These are phyloP conservation scores for Sarcoramphus papa DNA, from an alignment of 2,797 vertebrate genomes.

Conservation along the genomic window DNA sequence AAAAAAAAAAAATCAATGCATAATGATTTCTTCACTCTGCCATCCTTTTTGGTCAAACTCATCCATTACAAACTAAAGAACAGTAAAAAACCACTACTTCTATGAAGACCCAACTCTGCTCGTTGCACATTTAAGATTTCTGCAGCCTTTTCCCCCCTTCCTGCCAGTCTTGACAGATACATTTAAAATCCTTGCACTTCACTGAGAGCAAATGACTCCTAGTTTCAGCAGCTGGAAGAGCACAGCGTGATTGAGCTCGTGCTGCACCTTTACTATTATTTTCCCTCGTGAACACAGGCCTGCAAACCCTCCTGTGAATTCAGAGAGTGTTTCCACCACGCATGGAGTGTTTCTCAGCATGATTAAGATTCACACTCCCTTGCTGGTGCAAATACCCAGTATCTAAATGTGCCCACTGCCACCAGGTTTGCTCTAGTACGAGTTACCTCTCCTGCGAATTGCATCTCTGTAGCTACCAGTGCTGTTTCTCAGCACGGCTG, in stretches of 20 bases:
- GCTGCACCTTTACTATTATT: not conserved
- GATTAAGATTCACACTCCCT: not conserved
- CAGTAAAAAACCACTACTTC: not conserved
- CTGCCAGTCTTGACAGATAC: not conserved
- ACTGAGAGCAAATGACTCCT: not conserved
- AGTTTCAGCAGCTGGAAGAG: not conserved
- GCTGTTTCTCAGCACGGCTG: conserved; percentile 26
- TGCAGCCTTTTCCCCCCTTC: not conserved
- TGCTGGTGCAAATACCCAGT: not conserved
- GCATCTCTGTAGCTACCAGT: conserved; percentile 11
- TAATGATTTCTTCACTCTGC: not conserved
- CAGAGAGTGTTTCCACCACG: not conserved
- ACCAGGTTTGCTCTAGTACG: not conserved
- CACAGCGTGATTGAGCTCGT: rapidly evolving
- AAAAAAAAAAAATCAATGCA: not conserved
- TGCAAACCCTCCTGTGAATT: not conserved
- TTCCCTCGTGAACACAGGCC: not conserved
- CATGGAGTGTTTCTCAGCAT: not conserved
- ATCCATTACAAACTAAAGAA: not conserved
- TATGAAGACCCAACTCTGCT: not conserved
- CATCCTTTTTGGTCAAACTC: not conserved
- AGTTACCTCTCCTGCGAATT: not conserved
- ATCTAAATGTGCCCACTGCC: not conserved
- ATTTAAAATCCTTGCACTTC: not conserved
- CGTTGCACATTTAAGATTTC: not conserved